Base-by-base conservation (phyloP, 2,888 invertebrate genomes). In the Galerucella calmariensis region DNA sequence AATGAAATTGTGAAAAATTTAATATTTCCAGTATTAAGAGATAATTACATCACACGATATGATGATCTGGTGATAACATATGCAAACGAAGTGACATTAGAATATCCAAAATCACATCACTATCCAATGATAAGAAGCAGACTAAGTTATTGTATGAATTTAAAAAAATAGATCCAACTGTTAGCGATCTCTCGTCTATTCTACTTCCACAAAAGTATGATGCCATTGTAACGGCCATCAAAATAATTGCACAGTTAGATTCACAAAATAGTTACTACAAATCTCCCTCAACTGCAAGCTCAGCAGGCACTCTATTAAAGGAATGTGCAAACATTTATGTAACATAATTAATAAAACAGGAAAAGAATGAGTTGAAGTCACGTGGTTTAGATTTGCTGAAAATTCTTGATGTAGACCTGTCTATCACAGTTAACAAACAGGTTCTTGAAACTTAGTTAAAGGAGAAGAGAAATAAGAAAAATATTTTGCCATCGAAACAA, bases 11-110 rank as follows among this genome's bases (percentile, higher is more conserved):
- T 63, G 1, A 70, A 46, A 61, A 63, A 70, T 27, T 12, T n/a
- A n/a, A 59, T 70, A 62, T 70, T 70, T 27, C 48, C 63, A 9
- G n/a, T 62, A 62, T 51, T 70, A n/a, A 59, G 70, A 62, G 24
- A 70, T 12, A 63, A 70, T 70, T 4, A 27, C 53, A 48, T 70
- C 2, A 48, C 48, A 9, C 41, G 63, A 35, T 70, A 70, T 51
- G 62, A 65, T 63, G 63, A 70, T 56, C 44, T 59, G 56, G 58
- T 58, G 8, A 69, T 58, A 14, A 69, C 27, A 53, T 69, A 58
- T 69, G 70, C 70, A 11, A 70, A 70, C 10, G 63, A 70, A 63
- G 51, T 70, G 51, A 61, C 61, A 44, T 1, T 27, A 58, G 59
- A 69, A 69, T 69, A 58, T 48, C 44, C 48, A 12, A 65, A 71